These are phyloP conservation scores for Plectropomus leopardus DNA, from an alignment of 2,113 vertebrate species.

Conservation along the genomic window DNA sequence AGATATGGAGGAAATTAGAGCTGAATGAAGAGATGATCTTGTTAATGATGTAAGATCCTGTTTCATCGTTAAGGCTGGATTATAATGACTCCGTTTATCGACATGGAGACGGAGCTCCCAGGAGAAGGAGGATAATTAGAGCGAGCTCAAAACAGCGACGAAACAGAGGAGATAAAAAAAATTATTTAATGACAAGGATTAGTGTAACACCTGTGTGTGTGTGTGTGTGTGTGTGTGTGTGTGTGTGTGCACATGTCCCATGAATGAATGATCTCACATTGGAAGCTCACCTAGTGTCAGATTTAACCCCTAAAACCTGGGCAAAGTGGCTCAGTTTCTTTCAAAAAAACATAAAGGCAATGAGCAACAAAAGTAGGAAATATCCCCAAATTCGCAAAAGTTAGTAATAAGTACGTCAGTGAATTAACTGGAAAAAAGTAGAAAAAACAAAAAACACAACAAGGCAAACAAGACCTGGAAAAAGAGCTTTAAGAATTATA, in stretches of 20 bases:
- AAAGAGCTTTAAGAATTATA: no score
- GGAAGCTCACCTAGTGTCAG: no score
- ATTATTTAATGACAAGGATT: background rate
- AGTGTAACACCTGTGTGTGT: background rate
- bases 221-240: background rate
- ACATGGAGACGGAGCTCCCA: constrained; percentile 24
- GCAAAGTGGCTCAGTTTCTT: no score
- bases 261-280: no score
- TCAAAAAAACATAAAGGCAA: no score
- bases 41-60: constrained; percentile 13
- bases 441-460: no score
- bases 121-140: constrained; percentile 6
- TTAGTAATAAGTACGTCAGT: no score
- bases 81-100: constrained; percentile 30
- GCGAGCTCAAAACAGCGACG: background rate
- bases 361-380: no score
- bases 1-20: constrained; percentile 14
- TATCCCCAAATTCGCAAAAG: no score
- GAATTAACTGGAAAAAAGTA: no score
- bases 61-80: constrained; percentile 16
- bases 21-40: background rate
- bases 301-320: no score
- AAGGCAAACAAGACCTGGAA: no score
- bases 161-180: background rate
- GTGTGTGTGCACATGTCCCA: background rate